Conservation (phyloP, 1,140 invertebrate genomes). For the Atopsyche davidsoni region DNA sequence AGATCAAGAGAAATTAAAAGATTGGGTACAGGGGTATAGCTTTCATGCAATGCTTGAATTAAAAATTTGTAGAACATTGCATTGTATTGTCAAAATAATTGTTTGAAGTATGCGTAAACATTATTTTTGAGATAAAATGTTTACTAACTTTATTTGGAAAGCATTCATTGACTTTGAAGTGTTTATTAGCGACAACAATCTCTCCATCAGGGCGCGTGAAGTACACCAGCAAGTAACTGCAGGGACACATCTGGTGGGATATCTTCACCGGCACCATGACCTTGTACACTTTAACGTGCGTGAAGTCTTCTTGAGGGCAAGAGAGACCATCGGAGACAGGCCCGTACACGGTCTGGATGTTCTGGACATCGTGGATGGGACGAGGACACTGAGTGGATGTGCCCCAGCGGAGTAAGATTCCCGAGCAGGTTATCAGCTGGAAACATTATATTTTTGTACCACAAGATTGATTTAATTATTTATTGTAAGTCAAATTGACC, state of each 20-base stretch:
- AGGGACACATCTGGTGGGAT: slow-evolving; percentile 57
- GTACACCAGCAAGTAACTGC: slow-evolving; percentile 60
- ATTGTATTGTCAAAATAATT: too few species aligned
- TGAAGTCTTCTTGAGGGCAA: slow-evolving; percentile 7
- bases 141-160: slow-evolving; percentile 41
- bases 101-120: too few species aligned
- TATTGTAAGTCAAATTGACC: too few species aligned
- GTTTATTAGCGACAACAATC: slow-evolving; percentile 47
- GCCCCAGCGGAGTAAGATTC: slow-evolving; percentile 42
- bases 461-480: background rate
- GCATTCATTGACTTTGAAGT: slow-evolving; percentile 44
- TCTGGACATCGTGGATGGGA: slow-evolving; percentile 27
- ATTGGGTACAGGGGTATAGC: too few species aligned
- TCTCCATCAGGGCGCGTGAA: slow-evolving; percentile 60
- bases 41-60: too few species aligned
- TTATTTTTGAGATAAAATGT: slow-evolving; percentile 1
- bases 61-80: too few species aligned
- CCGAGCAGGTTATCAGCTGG: slow-evolving; percentile 42
- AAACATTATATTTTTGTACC: too few species aligned
- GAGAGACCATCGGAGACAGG: slow-evolving; percentile 9
- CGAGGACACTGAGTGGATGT: slow-evolving; percentile 41
- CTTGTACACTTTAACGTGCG: slow-evolving; percentile 14
- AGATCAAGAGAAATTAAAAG: too few species aligned
- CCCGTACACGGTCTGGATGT: slow-evolving; percentile 6
- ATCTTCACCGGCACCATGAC: slow-evolving; percentile 41